phyloP scores from a whole-genome alignment of 2,797 vertebrate species.

The Tapirus indicus region DNA sequence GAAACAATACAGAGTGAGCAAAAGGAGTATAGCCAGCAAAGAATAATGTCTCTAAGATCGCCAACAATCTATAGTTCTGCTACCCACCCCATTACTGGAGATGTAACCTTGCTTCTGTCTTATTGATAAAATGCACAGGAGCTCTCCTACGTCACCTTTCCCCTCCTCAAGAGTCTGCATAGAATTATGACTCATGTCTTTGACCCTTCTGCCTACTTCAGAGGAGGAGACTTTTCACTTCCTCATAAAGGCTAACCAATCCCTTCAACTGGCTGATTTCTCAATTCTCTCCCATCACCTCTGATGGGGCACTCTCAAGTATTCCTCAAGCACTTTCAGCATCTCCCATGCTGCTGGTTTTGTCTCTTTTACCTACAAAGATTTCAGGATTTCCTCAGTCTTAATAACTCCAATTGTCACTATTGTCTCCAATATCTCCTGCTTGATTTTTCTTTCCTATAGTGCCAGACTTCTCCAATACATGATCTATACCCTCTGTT shows the following conservation, averaged over 20 bases:
- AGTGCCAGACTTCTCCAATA: not conserved
- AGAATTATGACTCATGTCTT: not conserved
- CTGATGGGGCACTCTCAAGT: not conserved
- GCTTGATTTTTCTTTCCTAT: not conserved
- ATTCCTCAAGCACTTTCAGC: not conserved
- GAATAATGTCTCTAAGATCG: not conserved
- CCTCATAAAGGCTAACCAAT: not conserved
- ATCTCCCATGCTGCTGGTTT: not conserved
- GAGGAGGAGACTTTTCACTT: not conserved
- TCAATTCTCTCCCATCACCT: not conserved
- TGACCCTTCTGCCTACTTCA: not conserved
- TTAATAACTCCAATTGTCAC: not conserved
- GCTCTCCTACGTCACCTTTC: not conserved
- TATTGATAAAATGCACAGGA: not conserved
- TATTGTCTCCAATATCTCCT: not conserved
- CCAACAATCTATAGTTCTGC: too few relatives aligned
- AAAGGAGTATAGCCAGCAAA: not conserved
- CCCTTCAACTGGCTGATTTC: not conserved
- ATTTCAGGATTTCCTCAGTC: not conserved
- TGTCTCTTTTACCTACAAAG: not conserved
- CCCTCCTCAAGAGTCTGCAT: not conserved
- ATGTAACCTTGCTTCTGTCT: not conserved
- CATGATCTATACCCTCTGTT: not conserved
- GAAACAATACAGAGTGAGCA: not conserved
- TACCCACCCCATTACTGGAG: not conserved